A percentile compares a stretch with the other conserved stretches of the same genome.
These are phyloP conservation scores for Peromyscus attwateri DNA, from an alignment of 2,797 vertebrate species.

Conservation along the genomic window DNA sequence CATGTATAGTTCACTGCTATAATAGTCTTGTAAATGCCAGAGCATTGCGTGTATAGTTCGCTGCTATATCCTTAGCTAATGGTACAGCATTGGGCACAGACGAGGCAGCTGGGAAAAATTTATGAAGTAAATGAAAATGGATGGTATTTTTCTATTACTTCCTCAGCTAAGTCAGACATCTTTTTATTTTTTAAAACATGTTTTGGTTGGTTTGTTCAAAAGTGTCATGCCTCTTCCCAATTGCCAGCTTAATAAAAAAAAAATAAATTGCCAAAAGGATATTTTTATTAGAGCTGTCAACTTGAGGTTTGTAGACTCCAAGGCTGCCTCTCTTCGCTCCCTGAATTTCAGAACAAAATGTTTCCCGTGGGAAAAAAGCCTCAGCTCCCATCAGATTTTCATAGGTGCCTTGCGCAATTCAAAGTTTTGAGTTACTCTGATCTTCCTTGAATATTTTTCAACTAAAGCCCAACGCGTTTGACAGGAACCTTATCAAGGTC, in stretches of 20 bases:
- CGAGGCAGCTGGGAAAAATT: conserved; percentile 1
- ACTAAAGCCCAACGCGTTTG: conserved; percentile 6
- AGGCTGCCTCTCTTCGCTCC: not conserved
- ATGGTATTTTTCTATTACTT: not conserved
- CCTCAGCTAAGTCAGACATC: not conserved
- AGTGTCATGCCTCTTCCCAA: not conserved
- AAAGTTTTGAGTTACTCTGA: not conserved
- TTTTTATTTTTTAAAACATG: not conserved
- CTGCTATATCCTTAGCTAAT: not conserved
- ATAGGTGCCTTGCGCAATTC: not conserved
- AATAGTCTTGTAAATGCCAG: not conserved
- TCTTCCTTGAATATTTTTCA: not conserved
- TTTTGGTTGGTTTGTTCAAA: conserved; percentile 15
- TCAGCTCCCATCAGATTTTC: conserved; percentile 1
- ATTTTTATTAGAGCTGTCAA: not conserved
- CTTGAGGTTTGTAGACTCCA: not conserved
- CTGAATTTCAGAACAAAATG: not conserved
- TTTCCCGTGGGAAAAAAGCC: conserved; percentile 42
- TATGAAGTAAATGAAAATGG: conserved; percentile 39
- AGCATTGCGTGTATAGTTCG: not conserved
- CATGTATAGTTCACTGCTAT: not conserved
- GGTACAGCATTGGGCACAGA: not conserved
- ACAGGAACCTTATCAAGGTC: not conserved
- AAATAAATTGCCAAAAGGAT: not conserved
- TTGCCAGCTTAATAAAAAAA: not conserved